Conservation (phyloP, 2,797 vertebrate genomes). For the Morus bassanus region DNA sequence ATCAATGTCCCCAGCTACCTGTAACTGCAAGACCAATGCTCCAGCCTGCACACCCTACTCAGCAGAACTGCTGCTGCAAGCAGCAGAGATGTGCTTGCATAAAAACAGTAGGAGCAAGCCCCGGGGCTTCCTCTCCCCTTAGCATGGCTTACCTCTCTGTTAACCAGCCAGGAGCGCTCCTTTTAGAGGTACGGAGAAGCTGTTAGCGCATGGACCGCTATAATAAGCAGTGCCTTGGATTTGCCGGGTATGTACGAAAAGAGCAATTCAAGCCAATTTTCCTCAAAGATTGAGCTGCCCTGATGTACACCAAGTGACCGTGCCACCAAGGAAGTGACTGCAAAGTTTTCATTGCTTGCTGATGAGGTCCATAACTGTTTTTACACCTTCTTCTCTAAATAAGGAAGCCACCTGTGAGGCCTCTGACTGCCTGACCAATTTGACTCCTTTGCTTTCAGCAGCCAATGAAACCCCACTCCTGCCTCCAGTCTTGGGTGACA, state of each 20-base stretch:
- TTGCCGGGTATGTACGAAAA: background rate
- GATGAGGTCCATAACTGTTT: slow-evolving; percentile 83
- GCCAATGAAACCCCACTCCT: slow-evolving; percentile 77
- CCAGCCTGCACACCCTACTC: background rate
- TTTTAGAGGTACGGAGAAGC: background rate
- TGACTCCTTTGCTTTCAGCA: slow-evolving; percentile 78
- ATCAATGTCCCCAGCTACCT: rapidly evolving
- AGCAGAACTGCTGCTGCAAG: background rate
- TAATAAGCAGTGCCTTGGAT: background rate
- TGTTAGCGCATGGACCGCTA: rapidly evolving
- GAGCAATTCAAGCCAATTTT: background rate
- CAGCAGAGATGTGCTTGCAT: background rate
- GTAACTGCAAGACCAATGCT: background rate
- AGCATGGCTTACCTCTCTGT: background rate
- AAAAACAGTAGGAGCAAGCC: background rate
- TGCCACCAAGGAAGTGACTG: slow-evolving; percentile 69
- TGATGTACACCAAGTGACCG: slow-evolving; percentile 47
- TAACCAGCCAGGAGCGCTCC: background rate
- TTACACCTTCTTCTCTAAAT: slow-evolving; percentile 90
- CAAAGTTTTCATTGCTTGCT: slow-evolving; percentile 79
- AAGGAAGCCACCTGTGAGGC: slow-evolving; percentile 83
- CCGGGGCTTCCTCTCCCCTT: background rate
- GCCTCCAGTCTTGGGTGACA: slow-evolving; percentile 72
- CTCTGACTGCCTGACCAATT: slow-evolving; percentile 80
- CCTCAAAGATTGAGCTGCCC: slow-evolving; percentile 42